These are phyloP conservation scores for Oreochromis mossambicus DNA, from an alignment of 2,797 vertebrate genomes.

Conservation along the genomic window DNA sequence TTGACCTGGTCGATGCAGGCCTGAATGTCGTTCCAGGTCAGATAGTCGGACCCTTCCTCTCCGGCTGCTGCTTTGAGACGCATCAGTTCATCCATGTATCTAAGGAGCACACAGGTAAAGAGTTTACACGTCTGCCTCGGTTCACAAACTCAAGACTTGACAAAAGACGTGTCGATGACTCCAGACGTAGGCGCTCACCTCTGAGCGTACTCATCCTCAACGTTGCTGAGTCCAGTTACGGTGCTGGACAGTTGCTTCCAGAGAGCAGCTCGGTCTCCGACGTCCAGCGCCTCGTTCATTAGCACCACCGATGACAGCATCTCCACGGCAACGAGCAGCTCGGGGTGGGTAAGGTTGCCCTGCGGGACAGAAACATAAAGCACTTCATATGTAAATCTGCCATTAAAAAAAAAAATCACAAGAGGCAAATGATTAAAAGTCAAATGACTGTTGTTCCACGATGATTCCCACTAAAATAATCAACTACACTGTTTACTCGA, in stretches of 20 bases:
- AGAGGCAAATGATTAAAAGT: not conserved
- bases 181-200: conserved; percentile 70
- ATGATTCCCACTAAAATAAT: not conserved
- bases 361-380: conserved; percentile 40
- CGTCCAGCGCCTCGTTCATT: conserved; percentile 91
- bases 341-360: conserved; percentile 89
- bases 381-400: not conserved
- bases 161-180: too few species aligned
- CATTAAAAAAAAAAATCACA: not conserved
- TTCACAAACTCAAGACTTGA: not conserved
- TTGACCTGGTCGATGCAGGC: conserved; percentile 92
- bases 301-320: conserved; percentile 97
- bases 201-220: conserved; percentile 92
- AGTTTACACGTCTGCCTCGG: not conserved
- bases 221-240: conserved; percentile 90
- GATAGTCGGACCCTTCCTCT: conserved; percentile 80
- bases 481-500: not conserved
- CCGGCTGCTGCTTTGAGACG: conserved; percentile 82
- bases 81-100: conserved; percentile 93
- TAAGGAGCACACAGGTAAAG: conserved; percentile 41
- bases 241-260: conserved; percentile 90
- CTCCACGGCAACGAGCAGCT: conserved; percentile 93
- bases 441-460: not conserved
- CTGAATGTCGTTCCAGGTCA: conserved; percentile 98
- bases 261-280: conserved; percentile 82